Base-by-base conservation (phyloP, 2,797 vertebrate genomes). In the Bovichtus variegatus region DNA sequence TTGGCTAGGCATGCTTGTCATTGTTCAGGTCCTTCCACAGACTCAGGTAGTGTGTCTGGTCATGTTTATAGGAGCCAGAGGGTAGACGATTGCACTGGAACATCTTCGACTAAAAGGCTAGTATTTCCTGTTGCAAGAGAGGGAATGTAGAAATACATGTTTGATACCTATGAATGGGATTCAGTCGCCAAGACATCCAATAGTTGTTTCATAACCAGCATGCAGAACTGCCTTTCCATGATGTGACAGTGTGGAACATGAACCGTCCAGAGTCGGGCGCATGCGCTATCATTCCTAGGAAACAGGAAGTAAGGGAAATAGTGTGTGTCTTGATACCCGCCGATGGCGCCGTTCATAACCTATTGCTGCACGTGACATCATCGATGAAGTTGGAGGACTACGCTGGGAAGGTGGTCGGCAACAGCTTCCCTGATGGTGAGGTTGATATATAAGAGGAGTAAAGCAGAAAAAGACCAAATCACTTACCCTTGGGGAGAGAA, bases 101-200 rank as follows among this genome's bases (percentile, higher is more conserved):
- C 55, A 66, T 70, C 58, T 51, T 61, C 1, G 23, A 46, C 13
- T 49, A 25, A 63, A 16, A 74, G 12, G 13, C 29, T 53, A 59
- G 34, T 54, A 55, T 72, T 74, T 85, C 76, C 49, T 65, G 68
- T 61, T 78, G 43, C 64, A 40, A 53, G 8, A 5, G 10, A 43
- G 23, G 25, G 47, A 70, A 74, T 80, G 71, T 59, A 40, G 77
- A 84, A 80, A 69, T 67, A 54, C 72, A 36, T 15, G 55, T 67
- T 70, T 63, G 54, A 34, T 55, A 50, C 19, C 19, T 31, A 2
- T n/a, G 51, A 68, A 41, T 34, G 50, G 6, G 8, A 59, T 64
- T 43, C 7, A 62, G n/a, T 29, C 54, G 29, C 46, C 9, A 46
- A 15, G 41, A 59, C 51, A 65, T 47, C 23, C 3, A 34, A 38